Percentiles rank a stretch among this genome's conserved stretches.
Evolutionary conservation across 2,797 vertebrate species (phyloP).

Genomic region (Benthosema pterotum): DNA sequence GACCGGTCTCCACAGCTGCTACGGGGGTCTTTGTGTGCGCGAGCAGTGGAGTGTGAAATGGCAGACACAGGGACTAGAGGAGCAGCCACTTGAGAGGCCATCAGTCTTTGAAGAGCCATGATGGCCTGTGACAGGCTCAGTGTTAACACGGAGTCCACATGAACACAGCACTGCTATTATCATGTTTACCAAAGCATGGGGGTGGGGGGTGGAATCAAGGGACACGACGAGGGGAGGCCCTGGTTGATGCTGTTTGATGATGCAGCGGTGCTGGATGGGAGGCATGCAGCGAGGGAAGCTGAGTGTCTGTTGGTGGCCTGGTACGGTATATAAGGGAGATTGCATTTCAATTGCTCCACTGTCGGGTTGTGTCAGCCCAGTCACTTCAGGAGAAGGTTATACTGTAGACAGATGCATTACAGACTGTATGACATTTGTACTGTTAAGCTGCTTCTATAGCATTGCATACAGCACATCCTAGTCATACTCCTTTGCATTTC

Average conservation of each 20-base stretch:
- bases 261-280: slow-evolving; percentile 29
- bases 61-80: slow-evolving; percentile 75
- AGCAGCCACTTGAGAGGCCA: slow-evolving; percentile 81
- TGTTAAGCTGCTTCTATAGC: too few relatives aligned
- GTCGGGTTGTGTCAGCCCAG: slow-evolving; percentile 19
- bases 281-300: not conserved
- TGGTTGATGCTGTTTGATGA: slow-evolving; percentile 61
- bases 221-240: slow-evolving; percentile 32
- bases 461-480: too few relatives aligned
- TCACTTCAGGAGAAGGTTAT: not conserved
- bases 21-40: slow-evolving; percentile 74
- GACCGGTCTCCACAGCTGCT: slow-evolving; percentile 77
- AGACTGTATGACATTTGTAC: too few relatives aligned
- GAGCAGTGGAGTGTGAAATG: slow-evolving; percentile 85
- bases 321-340: slow-evolving; percentile 63
- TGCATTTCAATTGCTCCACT: slow-evolving; percentile 50
- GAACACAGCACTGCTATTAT: slow-evolving; percentile 71
- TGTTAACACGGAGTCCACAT: slow-evolving; percentile 76
- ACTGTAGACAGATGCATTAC: too few relatives aligned
- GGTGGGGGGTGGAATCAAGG: slow-evolving; percentile 55
- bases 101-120: slow-evolving; percentile 81
- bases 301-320: slow-evolving; percentile 39
- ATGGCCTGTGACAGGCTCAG: slow-evolving; percentile 81
- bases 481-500: too few relatives aligned
- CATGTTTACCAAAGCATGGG: slow-evolving; percentile 75